phyloP scores from a whole-genome alignment of 2,113 vertebrate genomes.

The Chionodraco myersi region DNA sequence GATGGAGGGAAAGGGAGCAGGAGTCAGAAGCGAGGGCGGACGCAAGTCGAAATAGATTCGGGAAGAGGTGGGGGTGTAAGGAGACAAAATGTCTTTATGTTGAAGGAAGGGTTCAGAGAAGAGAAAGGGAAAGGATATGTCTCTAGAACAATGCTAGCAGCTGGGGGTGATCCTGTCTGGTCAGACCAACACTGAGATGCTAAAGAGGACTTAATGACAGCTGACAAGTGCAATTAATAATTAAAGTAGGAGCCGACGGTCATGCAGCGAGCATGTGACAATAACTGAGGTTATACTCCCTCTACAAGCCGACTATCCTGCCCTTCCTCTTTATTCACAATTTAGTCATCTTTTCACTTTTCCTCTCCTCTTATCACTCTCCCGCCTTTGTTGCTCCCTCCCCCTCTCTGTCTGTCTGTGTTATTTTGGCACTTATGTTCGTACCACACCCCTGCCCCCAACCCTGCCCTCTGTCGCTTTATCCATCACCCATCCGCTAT shows the following conservation, averaged over 20 bases:
- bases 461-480: conserved; percentile 30
- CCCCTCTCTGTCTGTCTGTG: conserved; percentile 35
- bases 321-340: conserved; percentile 29
- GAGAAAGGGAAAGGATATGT: conserved; percentile 25
- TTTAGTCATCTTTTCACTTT: conserved; percentile 48
- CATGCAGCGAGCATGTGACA: conserved; percentile 86
- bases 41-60: conserved; percentile 14
- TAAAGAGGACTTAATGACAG: conserved; percentile 91
- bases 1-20: conserved; percentile 39
- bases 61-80: conserved; percentile 13
- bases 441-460: conserved; percentile 43
- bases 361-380: conserved; percentile 14
- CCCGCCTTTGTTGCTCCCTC: conserved; percentile 12
- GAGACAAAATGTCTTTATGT: conserved; percentile 1
- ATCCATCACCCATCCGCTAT: conserved; percentile 27
- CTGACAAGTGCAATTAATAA: conserved; percentile 94
- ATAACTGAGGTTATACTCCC: conserved; percentile 82
- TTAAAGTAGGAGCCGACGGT: conserved; percentile 88
- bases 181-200: conserved; percentile 87
- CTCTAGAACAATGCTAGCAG: conserved; percentile 82
- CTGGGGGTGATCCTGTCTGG: conserved; percentile 84
- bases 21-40: conserved; percentile 45
- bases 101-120: not conserved
- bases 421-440: conserved; percentile 65
- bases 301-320: conserved; percentile 1